Evolutionary conservation across 2,113 vertebrate species (phyloP).

Genomic region (Camarhynchus parvulus): DNA sequence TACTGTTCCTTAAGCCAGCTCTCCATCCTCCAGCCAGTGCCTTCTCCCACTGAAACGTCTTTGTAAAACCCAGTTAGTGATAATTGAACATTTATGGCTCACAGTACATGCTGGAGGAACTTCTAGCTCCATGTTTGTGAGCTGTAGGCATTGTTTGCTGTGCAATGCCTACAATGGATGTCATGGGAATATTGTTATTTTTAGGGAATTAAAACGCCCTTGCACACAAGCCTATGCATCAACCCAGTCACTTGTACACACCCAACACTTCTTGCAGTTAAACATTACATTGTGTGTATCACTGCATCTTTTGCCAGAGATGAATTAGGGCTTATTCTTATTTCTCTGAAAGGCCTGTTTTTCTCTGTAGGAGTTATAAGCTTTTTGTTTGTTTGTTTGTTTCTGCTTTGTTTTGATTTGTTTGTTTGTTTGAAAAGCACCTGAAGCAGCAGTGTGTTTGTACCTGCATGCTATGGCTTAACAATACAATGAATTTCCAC

Average conservation of each 20-base stretch:
- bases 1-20: neutral
- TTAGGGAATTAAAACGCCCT: neutral
- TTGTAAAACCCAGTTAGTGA: neutral
- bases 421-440: neutral
- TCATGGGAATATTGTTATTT: neutral
- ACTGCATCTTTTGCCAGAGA: neutral
- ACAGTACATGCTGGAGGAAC: neutral
- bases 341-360: neutral
- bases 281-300: neutral
- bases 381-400: neutral
- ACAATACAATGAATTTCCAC: neutral
- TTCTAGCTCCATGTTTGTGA: neutral
- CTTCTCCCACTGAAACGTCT: neutral
- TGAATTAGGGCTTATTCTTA: neutral
- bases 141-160: neutral
- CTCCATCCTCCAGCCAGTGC: neutral
- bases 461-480: neutral
- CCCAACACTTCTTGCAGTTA: neutral
- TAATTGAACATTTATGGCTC: neutral
- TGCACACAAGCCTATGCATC: fast-evolving
- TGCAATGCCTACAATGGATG: neutral
- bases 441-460: neutral
- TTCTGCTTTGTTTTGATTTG: neutral
- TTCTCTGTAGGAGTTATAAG: neutral
- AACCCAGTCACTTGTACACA: neutral